Percentiles rank a stretch among this genome's conserved stretches.
These are phyloP conservation scores for Steinernema carpocapsae DNA, from an alignment of 2,888 invertebrate genomes.

Conservation along the genomic window DNA sequence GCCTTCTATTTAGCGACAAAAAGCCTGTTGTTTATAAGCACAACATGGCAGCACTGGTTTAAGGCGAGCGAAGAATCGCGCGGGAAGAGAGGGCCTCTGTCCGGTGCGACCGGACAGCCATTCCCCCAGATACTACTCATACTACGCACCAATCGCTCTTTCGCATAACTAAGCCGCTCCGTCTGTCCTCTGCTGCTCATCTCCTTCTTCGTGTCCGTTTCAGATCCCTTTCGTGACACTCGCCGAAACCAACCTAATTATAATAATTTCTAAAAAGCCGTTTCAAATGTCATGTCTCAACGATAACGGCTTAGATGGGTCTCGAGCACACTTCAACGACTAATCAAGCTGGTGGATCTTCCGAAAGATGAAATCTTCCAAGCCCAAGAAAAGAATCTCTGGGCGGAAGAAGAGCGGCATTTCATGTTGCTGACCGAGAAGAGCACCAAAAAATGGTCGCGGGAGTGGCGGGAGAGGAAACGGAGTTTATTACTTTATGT, in stretches of 20 bases:
- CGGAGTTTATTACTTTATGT: constrained; percentile 11
- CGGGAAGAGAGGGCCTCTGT: neutral
- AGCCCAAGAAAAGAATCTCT: no score
- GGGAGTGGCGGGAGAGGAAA: neutral
- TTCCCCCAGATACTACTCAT: neutral
- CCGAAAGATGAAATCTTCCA: no score
- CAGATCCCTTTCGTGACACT: neutral
- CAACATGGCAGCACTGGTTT: neutral
- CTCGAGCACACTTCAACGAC: no score
- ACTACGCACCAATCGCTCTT: neutral
- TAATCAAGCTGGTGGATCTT: no score
- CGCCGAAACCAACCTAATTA: neutral
- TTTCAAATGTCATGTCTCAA: no score
- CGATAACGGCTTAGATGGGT: no score
- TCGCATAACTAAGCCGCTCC: constrained; percentile 14
- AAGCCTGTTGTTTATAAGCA: constrained; percentile 1
- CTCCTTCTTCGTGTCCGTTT: neutral
- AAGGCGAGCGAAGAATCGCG: neutral
- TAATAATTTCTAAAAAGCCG: neutral
- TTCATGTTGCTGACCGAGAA: neutral
- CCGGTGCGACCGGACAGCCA: no score
- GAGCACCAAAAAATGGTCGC: neutral
- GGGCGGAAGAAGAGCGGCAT: neutral
- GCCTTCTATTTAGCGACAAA: constrained; percentile 19
- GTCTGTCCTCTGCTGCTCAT: neutral